phyloP scores from a whole-genome alignment of 2,888 invertebrate genomes.

The Caenorhabditis imperialis region DNA sequence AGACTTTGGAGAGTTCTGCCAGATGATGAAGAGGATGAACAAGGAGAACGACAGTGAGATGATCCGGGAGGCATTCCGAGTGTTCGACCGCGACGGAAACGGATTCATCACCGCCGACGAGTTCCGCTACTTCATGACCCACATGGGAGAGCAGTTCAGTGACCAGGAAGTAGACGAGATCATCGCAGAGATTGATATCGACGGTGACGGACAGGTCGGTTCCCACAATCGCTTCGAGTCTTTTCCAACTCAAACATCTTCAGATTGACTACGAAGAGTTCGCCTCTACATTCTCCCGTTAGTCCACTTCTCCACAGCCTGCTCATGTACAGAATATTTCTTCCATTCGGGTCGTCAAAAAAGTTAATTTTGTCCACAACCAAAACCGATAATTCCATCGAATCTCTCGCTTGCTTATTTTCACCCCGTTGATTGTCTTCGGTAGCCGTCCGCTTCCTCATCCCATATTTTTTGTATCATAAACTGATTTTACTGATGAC shows the following conservation, averaged over 20 bases:
- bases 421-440: background rate
- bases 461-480: conserved; percentile 10
- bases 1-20: conserved; percentile 78
- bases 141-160: conserved; percentile 78
- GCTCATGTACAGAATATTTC: conserved; percentile 27
- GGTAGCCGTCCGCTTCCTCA: background rate
- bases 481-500: conserved; percentile 32
- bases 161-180: conserved; percentile 78
- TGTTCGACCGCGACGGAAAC: conserved; percentile 78
- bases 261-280: conserved; percentile 78
- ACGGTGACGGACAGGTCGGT: conserved; percentile 77
- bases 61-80: conserved; percentile 78
- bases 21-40: conserved; percentile 78
- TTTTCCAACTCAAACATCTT: conserved; percentile 39
- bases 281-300: conserved; percentile 67
- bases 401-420: conserved; percentile 18
- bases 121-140: conserved; percentile 78
- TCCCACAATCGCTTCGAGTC: background rate
- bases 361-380: conserved; percentile 18
- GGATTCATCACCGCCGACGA: conserved; percentile 78
- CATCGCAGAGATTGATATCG: conserved; percentile 78
- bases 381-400: conserved; percentile 37
- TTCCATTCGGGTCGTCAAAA: conserved; percentile 27
- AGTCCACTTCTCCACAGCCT: conserved; percentile 19
- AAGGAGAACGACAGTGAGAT: conserved; percentile 78